Percentiles rank a stretch among this genome's conserved stretches.
phyloP scores from a whole-genome alignment of 2,888 invertebrate genomes.

The Tetheella fluctuosa region DNA sequence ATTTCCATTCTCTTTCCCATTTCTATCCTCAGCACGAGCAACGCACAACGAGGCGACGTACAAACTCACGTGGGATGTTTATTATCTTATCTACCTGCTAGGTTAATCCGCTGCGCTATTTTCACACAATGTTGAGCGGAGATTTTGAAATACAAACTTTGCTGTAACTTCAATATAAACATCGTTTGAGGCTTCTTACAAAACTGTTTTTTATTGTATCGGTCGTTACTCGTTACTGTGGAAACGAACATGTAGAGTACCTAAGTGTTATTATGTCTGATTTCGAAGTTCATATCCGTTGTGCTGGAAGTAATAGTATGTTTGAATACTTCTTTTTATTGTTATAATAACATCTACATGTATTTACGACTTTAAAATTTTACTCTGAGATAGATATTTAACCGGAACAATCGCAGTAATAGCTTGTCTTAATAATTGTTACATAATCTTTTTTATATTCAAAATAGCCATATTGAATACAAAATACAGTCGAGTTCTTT shows the following conservation, averaged over 20 bases:
- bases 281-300: not conserved
- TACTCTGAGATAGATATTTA: no score
- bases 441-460: no score
- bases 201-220: not conserved
- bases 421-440: no score
- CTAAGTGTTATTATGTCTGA: not conserved
- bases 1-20: not conserved
- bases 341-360: no score
- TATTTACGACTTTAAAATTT: no score
- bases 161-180: constrained; percentile 19
- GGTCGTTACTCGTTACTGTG: not conserved
- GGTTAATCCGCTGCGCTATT: constrained; percentile 68
- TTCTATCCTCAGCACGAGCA: not conserved
- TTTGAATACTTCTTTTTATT: not conserved
- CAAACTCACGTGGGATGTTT: constrained; percentile 65
- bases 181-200: constrained; percentile 7
- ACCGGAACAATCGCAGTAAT: no score
- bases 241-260: not conserved
- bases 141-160: constrained; percentile 55
- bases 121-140: constrained; percentile 61
- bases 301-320: not conserved
- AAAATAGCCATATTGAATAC: no score
- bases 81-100: constrained; percentile 74
- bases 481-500: no score
- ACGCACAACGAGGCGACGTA: constrained; percentile 24